These are phyloP conservation scores for Rhingia campestris DNA, from an alignment of 2,888 invertebrate genomes.

Conservation along the genomic window DNA sequence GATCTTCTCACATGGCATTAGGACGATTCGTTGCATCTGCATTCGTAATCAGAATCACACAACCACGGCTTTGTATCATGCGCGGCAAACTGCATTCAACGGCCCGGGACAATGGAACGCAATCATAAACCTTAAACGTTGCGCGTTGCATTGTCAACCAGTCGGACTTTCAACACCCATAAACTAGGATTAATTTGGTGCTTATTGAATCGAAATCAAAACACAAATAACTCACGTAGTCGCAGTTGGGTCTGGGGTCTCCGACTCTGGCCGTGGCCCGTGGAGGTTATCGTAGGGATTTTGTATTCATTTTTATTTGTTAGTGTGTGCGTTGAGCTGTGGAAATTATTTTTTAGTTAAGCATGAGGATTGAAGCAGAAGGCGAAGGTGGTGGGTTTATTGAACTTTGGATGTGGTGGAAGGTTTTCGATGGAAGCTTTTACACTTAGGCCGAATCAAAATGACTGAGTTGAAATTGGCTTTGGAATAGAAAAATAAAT, in stretches of 20 bases:
- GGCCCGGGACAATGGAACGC: slow-evolving; percentile 74
- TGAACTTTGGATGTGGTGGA: slow-evolving; percentile 35
- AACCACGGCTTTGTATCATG: slow-evolving; percentile 38
- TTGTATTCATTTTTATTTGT: slow-evolving; percentile 11
- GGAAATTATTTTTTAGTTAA: slow-evolving; percentile 34
- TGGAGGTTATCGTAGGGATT: slow-evolving; percentile 53
- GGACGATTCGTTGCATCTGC: slow-evolving; percentile 74
- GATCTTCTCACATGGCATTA: slow-evolving; percentile 69
- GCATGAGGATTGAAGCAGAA: slow-evolving; percentile 7
- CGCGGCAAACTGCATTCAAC: slow-evolving; percentile 43
- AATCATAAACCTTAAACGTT: slow-evolving; percentile 76
- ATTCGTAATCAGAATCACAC: slow-evolving; percentile 66
- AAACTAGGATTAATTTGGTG: slow-evolving; percentile 83
- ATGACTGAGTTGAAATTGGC: too few relatives aligned
- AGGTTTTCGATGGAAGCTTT: too few relatives aligned
- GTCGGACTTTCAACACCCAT: slow-evolving; percentile 81
- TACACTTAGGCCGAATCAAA: too few relatives aligned
- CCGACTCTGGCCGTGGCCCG: slow-evolving; percentile 21
- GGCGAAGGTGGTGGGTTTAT: slow-evolving; percentile 58
- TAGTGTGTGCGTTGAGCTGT: slow-evolving; percentile 31
- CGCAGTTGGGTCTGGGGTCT: slow-evolving; percentile 41
- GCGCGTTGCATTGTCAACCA: slow-evolving; percentile 76
- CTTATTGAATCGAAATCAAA: slow-evolving; percentile 83
- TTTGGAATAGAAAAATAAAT: too few relatives aligned
- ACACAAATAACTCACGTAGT: slow-evolving; percentile 77